Evolutionary conservation across 2,113 vertebrate genomes (phyloP), one percentile per base, ranked within the genome.

Genomic region (Macquaria australasica): DNA sequence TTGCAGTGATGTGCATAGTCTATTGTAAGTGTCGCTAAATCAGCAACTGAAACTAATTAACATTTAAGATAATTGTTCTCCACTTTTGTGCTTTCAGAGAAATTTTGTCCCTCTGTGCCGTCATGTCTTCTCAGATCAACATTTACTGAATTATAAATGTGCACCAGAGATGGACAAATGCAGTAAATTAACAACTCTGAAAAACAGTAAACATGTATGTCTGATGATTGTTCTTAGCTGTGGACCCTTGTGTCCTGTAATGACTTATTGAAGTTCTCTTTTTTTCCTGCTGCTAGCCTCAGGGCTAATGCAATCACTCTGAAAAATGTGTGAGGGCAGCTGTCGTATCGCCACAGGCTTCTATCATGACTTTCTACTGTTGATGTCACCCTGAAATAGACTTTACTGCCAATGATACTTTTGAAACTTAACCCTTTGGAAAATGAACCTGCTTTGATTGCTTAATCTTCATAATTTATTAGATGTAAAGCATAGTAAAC

Each of bases 251-350:
- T 83, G 81, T 48, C 81, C 45, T 62, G 31, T 63, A 73, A 92
- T 93, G 60, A 92, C 89, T 94, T 90, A 91, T 87, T 90, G 56
- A 92, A 87, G 71, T 43, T 82, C 71, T 69, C 85, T 93, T 88
- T 90, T 88, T 86, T 86, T 64, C 70, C 28, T 78, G 80, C 67
- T 28, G 41, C 28, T 90, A 63, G 89, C 92, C 89, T 90, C 84
- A 51, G 92, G 90, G 88, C 89, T 90, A 85, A 93, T 91, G 86
- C 58, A 83, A 28, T 86, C 84, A 77, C 83, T 83, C 77, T 87
- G 28, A 86, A 83, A 90, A 86, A 92, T 89, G 91, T 89, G 90
- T 87, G 87, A 89, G 83, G 81, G 84, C 88, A 91, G 93, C 90
- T 90, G 90, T 87, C 71, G 79, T 75, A 25, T 81, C 9, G 41